Conservation (phyloP, 2,888 invertebrate genomes). For the Dryomyza anilis region DNA sequence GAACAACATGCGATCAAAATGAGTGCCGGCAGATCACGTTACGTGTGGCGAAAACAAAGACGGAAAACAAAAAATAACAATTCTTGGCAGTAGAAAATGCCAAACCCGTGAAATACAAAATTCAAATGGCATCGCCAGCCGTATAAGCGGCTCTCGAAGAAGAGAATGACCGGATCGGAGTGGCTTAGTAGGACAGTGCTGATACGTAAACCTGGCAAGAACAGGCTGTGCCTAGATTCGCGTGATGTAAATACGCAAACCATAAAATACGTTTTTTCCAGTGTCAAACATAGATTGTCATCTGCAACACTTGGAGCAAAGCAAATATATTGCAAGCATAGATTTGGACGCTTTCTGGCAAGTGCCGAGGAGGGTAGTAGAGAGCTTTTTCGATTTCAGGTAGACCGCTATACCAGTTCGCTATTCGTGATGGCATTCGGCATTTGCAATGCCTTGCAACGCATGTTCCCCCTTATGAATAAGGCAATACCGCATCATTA, state of each 20-base stretch:
- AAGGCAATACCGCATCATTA: neutral
- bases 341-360: slow-evolving; percentile 1
- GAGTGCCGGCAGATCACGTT: too few species aligned
- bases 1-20: neutral
- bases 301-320: neutral
- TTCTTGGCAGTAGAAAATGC: too few species aligned
- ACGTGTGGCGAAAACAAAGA: neutral
- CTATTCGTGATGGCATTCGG: too few species aligned
- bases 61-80: too few species aligned
- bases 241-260: slow-evolving; percentile 34
- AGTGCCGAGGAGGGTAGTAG: neutral
- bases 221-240: slow-evolving; percentile 30
- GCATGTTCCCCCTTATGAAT: slow-evolving; percentile 1
- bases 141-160: neutral
- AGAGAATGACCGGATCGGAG: neutral
- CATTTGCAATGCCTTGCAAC: slow-evolving; percentile 3
- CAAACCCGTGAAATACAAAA: too few species aligned
- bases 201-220: neutral
- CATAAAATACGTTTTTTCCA: neutral
- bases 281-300: neutral
- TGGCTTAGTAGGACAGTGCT: neutral
- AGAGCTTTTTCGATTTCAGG: neutral
- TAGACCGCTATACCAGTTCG: neutral
- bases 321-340: too few species aligned
- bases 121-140: neutral